Conservation (phyloP, 2,113 vertebrate species). For the Nestor notabilis region DNA sequence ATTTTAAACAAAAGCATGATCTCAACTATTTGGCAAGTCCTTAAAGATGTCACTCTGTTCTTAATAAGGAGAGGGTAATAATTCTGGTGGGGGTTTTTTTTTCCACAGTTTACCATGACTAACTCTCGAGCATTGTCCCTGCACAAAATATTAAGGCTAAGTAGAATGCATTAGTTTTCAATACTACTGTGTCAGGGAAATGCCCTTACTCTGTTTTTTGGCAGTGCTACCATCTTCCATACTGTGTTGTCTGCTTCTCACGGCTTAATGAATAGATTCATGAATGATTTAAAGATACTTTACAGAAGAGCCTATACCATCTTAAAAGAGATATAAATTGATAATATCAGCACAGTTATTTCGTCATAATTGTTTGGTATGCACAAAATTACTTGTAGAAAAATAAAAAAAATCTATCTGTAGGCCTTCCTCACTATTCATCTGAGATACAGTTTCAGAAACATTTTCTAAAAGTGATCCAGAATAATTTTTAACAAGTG, state of each 20-base stretch:
- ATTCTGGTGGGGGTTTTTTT: not conserved
- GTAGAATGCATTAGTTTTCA: not conserved
- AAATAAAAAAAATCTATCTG: not conserved
- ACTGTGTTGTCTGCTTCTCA: not conserved
- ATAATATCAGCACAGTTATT: not conserved
- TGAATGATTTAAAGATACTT: not conserved
- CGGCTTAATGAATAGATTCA: not conserved
- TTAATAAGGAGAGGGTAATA: not conserved
- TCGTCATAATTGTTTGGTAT: not conserved
- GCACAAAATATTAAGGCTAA: not conserved
- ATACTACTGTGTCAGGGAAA: not conserved
- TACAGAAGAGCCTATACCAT: not conserved
- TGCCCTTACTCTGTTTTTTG: not conserved
- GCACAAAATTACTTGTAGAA: not conserved
- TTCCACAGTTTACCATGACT: not conserved
- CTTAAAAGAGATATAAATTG: not conserved
- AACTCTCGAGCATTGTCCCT: not conserved
- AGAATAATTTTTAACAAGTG: not conserved
- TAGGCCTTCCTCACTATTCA: not conserved
- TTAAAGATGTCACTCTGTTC: not conserved
- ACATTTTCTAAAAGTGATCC: not conserved
- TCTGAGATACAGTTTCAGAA: not conserved
- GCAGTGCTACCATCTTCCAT: not conserved
- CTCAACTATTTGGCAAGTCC: not conserved
- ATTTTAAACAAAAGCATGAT: constrained; percentile 9